phyloP scores from a whole-genome alignment of 2,113 vertebrate genomes.

The Callaeas wilsoni region DNA sequence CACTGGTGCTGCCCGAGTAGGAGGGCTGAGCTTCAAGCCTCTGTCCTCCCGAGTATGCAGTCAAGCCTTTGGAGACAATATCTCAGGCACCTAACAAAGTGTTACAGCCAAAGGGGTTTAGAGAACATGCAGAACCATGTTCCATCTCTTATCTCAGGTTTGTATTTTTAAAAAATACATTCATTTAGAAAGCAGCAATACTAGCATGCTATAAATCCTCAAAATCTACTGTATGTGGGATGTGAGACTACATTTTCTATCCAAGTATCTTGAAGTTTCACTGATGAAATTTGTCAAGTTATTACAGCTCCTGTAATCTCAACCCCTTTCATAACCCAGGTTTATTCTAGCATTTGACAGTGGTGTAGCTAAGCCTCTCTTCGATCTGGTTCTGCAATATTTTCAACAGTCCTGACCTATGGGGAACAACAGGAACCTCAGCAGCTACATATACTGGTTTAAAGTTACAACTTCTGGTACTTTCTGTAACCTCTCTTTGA shows the following conservation, averaged over 20 bases:
- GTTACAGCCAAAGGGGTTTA: not conserved
- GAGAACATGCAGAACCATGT: not conserved
- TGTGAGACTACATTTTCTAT: not conserved
- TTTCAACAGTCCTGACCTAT: not conserved
- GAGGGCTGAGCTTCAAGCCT: not conserved
- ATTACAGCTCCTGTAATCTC: not conserved
- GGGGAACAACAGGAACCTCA: not conserved
- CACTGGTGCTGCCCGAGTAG: not conserved
- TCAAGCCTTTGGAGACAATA: not conserved
- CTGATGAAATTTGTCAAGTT: not conserved
- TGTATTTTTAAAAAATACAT: not conserved
- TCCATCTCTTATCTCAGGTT: not conserved
- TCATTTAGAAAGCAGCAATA: not conserved
- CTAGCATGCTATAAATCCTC: not conserved
- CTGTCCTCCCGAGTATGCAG: not conserved
- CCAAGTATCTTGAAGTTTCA: not conserved
- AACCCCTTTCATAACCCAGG: not conserved
- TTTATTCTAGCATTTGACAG: not conserved
- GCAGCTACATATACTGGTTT: not conserved
- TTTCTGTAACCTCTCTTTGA: not conserved
- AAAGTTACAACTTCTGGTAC: not conserved
- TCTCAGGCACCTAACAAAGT: not conserved
- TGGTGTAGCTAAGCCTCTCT: not conserved
- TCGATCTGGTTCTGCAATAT: not conserved
- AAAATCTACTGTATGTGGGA: not conserved